Evolutionary conservation across 2,113 vertebrate species (phyloP).

Genomic region (Conger conger): DNA sequence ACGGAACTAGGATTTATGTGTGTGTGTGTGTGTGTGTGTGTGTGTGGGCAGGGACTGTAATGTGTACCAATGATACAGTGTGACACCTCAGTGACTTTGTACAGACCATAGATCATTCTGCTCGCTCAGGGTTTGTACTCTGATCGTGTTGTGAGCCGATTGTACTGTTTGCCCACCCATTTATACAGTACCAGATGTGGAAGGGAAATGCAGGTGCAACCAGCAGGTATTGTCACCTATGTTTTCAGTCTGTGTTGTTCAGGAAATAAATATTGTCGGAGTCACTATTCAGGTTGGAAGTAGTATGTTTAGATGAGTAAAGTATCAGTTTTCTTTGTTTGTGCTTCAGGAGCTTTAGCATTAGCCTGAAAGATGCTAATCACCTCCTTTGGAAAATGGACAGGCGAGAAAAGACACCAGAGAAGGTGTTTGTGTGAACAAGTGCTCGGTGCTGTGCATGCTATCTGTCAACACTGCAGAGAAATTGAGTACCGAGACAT

Average conservation of each 20-base stretch:
- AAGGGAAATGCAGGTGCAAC: slow-evolving; percentile 40
- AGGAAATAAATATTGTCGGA: neutral
- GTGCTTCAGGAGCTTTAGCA: neutral
- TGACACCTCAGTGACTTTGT: neutral
- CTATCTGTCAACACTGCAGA: neutral
- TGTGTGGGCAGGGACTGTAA: slow-evolving; percentile 11
- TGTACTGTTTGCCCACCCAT: neutral
- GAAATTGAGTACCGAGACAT: neutral
- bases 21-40: neutral
- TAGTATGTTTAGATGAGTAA: neutral
- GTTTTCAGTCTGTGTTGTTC: neutral
- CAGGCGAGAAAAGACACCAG: neutral
- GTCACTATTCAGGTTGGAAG: neutral
- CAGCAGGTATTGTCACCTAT: slow-evolving; percentile 37
- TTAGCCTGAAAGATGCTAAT: neutral
- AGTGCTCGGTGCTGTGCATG: neutral
- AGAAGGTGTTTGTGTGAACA: neutral
- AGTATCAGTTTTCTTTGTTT: neutral
- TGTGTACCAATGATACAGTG: neutral
- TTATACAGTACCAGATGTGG: slow-evolving; percentile 8
- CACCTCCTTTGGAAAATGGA: neutral
- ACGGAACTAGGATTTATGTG: neutral
- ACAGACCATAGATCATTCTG: neutral
- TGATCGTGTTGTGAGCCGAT: neutral
- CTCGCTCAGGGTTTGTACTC: neutral